Evolutionary conservation across 1,140 invertebrate genomes (phyloP), one percentile per base, ranked within the genome.

Genomic region (Gryllus bimaculatus): DNA sequence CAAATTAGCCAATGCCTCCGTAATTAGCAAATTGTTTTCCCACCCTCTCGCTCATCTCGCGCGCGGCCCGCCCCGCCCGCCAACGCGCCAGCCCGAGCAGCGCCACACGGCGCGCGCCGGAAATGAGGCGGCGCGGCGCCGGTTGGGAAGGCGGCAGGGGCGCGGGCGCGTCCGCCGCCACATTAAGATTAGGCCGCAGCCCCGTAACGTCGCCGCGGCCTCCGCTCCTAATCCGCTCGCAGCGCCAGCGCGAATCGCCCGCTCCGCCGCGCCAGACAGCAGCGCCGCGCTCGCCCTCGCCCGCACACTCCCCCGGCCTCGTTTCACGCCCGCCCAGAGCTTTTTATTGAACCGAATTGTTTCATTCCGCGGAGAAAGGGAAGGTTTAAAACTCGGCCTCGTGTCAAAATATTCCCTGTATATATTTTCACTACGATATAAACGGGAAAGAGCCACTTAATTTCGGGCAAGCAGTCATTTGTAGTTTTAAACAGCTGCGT

Each of bases 21-120:
- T 66, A 66, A 66, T 66, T 66, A 66, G 54, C 54, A 66, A 66
- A 66, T 66, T 66, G 54, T 66, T 66, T 66, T 66, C 54, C 54
- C 54, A 66, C 54, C 54, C 54, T 66, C 54, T 66, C 54, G 54
- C 54, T 66, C 54, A 66, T 66, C 54, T 66, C 54, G 54, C 54
- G 7, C 54, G 2, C 54, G 54, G 2, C 2, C 10, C 18, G 54
- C 54, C 10, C 2, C 10, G 2, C 2, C 54, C 54, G 2, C 54
- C 54, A 13, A 2, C 54, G 54, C 54, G 54, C 18, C 54, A 7
- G 18, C 49, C 8, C 49, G 49, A 8, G 49, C 54, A 18, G 54
- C 18, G 54, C 54, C 10, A 18, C 54, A 7, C 54, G 54, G 2
- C 54, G 54, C 54, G 54, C 18, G 18, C 10, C 54, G 10, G 49